These are phyloP conservation scores for Himalopsyche anomala DNA, from an alignment of 2,888 invertebrate genomes.

Conservation along the genomic window DNA sequence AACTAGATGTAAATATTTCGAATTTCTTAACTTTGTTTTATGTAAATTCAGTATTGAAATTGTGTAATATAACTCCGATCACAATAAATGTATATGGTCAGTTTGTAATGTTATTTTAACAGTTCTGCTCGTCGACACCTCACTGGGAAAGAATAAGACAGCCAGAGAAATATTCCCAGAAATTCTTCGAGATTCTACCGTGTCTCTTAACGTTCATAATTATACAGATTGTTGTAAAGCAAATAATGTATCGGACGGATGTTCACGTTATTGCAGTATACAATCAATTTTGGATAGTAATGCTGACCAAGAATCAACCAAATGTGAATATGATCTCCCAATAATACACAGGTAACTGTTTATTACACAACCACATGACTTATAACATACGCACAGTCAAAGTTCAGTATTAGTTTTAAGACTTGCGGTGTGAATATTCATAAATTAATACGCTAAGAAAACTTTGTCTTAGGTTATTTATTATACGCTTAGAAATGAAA, in stretches of 20 bases:
- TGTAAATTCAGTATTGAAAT: too few relatives aligned
- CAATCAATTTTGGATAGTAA: slow-evolving; percentile 86
- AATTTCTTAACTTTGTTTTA: too few relatives aligned
- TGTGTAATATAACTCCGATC: too few relatives aligned
- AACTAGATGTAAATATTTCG: too few relatives aligned
- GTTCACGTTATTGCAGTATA: slow-evolving; percentile 89
- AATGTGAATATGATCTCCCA: slow-evolving; percentile 88
- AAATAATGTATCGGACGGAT: slow-evolving; percentile 83
- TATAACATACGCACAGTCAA: too few relatives aligned
- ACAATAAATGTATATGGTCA: neutral
- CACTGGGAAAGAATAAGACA: slow-evolving; percentile 45
- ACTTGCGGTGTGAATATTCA: too few relatives aligned
- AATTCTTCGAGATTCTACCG: slow-evolving; percentile 71
- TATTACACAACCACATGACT: too few relatives aligned
- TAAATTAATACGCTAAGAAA: too few relatives aligned
- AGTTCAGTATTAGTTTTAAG: too few relatives aligned
- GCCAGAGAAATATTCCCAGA: slow-evolving; percentile 72
- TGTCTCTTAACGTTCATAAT: slow-evolving; percentile 80
- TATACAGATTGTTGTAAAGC: slow-evolving; percentile 87
- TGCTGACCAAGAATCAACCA: slow-evolving; percentile 87
- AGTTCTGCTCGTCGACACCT: neutral
- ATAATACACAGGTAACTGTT: slow-evolving; percentile 80
- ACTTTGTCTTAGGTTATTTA: too few relatives aligned
- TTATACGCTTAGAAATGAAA: too few relatives aligned
- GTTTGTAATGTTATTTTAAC: neutral